Evolutionary conservation across 2,113 vertebrate species (phyloP), one percentile per base, ranked within the genome.

Genomic region (Oenanthe melanoleuca): DNA sequence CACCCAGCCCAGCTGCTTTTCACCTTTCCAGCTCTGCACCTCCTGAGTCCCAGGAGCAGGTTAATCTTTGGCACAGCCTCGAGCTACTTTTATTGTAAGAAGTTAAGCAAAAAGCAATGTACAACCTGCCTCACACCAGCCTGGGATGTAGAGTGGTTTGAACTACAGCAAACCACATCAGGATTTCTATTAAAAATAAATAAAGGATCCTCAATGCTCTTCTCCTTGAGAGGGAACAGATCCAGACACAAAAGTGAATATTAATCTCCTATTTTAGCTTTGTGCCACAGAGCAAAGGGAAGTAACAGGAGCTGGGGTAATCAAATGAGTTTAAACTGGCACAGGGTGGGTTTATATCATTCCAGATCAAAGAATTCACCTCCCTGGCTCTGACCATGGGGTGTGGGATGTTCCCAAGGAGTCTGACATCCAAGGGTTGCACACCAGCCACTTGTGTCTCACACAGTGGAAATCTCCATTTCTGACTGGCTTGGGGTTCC

Each of bases 41-140:
- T 86, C 65, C 19, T 11, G 59, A 93, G 82, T 72, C 87, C 94
- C 16, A 0, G 0, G 63, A 91, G 95, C 80, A 94, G 72, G 72
- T 93, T 97, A 82, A 89, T 95, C 96, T 94, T 88, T 93, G 95
- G 93, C 96, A 95, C 79, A 84, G 95, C 97, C 96, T 95, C 28
- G 6, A 96, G 96, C 96, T 96, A 78, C 89, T 82, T 81, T 69
- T 78, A 52, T 40, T 93, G 74, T 86, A 75, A 70, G 86, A 79
- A 86, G 72, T 92, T 92, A n/a, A 95, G 96, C 80, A 93, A 94
- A 92, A 95, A 94, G 81, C 12, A 2, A 8, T 15, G 56, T 55
- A 91, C 89, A 96, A 52, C 66, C 92, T 89, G 78, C 88, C 88
- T 92, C 40, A 38, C 57, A 57, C 45, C 85, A 89, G 86, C 40